Conservation (phyloP, 2,797 vertebrate species). For the Peromyscus nudipes region DNA sequence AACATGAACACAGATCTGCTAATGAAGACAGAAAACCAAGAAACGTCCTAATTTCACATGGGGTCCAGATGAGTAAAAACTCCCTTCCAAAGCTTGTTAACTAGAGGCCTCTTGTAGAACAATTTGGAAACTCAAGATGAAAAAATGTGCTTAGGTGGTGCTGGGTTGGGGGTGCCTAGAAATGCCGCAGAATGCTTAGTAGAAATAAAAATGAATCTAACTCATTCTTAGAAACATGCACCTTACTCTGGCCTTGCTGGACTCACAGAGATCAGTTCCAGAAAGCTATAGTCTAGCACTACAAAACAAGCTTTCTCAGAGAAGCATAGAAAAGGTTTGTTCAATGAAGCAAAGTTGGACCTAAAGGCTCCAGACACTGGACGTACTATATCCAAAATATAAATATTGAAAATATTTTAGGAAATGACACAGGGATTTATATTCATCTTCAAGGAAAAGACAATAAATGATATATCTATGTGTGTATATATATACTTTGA, state of each 20-base stretch:
- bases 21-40: constrained; percentile 25
- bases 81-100: neutral
- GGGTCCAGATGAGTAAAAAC: neutral
- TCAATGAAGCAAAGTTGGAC: constrained; percentile 6
- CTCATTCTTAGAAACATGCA: neutral
- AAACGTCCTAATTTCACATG: neutral
- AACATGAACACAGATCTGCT: neutral
- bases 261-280: neutral
- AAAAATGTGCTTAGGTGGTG: neutral
- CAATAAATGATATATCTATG: neutral
- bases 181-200: neutral
- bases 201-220: constrained; percentile 1
- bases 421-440: constrained; percentile 2
- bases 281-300: neutral
- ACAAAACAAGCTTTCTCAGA: neutral
- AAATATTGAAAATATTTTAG: constrained; percentile 33
- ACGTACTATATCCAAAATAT: neutral
- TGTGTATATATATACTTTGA: neutral
- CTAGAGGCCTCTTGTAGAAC: neutral
- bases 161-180: neutral
- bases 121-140: neutral
- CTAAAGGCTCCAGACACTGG: neutral
- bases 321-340: neutral
- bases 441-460: neutral
- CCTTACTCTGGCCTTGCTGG: neutral